Conservation (phyloP, 23 tunicate species). For the Clavelina lepadiformis region DNA sequence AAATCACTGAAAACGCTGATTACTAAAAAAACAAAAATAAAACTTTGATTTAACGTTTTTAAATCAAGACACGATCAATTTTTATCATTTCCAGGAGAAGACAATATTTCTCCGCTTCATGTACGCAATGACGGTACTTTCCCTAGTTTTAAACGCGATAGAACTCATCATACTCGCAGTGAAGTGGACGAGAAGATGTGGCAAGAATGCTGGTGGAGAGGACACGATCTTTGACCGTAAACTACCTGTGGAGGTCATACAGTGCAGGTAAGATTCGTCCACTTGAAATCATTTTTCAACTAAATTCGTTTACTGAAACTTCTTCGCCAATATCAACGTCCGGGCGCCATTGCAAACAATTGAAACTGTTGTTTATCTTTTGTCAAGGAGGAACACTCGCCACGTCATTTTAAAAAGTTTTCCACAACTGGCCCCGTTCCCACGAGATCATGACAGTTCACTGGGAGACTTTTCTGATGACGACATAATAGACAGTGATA, state of each 20-base stretch:
- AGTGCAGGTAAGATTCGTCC: not conserved
- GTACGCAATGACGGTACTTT: conserved; percentile 44
- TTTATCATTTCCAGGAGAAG: conserved; percentile 54
- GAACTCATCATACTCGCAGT: conserved; percentile 16
- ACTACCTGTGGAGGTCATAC: not conserved
- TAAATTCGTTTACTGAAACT: not conserved
- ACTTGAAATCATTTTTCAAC: not conserved
- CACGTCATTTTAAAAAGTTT: conserved; percentile 35
- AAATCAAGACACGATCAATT: too few species aligned
- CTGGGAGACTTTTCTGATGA: conserved; percentile 25
- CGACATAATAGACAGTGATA: conserved; percentile 63
- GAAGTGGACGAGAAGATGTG: not conserved
- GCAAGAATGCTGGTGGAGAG: not conserved
- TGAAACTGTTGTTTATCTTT: not conserved
- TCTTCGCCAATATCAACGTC: too few species aligned
- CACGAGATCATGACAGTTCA: conserved; percentile 42
- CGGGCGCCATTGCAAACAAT: not conserved
- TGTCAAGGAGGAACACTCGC: too few species aligned
- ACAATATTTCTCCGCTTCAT: conserved; percentile 49
- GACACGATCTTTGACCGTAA: not conserved
- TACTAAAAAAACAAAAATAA: too few species aligned
- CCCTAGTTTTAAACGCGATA: conserved; percentile 27
- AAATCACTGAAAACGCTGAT: too few species aligned
- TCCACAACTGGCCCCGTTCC: conserved; percentile 71
- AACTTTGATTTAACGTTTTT: too few species aligned